These are phyloP conservation scores for Sebastes oblongus DNA, from an alignment of 2,797 vertebrate genomes.

Conservation along the genomic window DNA sequence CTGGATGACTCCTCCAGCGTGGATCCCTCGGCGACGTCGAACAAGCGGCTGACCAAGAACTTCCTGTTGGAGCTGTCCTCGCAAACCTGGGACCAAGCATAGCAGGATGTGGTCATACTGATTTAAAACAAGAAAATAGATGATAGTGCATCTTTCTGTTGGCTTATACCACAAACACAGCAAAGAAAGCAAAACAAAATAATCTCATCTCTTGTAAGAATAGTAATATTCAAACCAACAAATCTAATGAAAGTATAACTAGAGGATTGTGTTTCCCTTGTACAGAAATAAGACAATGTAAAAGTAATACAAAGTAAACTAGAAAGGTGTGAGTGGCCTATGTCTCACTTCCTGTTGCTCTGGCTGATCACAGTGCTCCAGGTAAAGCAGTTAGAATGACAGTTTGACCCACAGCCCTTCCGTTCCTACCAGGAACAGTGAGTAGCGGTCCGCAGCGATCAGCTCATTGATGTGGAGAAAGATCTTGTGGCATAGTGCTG, in stretches of 20 bases:
- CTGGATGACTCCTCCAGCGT: constrained; percentile 95
- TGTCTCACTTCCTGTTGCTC: neutral
- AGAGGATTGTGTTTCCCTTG: neutral
- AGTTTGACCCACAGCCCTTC: neutral
- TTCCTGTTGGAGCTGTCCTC: constrained; percentile 97
- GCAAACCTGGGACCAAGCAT: constrained; percentile 71
- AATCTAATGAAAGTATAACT: neutral
- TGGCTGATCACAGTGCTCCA: neutral
- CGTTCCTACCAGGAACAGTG: constrained; percentile 89
- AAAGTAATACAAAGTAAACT: too few species aligned
- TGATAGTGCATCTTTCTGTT: neutral
- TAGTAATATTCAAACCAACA: neutral
- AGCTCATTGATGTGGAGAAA: constrained; percentile 97
- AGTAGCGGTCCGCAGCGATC: constrained; percentile 94
- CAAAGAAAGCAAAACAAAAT: neutral
- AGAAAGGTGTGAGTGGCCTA: too few species aligned
- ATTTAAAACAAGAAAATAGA: neutral
- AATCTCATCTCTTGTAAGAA: neutral
- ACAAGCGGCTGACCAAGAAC: constrained; percentile 94
- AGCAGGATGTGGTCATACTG: neutral
- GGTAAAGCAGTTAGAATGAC: neutral
- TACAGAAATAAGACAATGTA: too few species aligned
- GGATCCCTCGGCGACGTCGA: constrained; percentile 96
- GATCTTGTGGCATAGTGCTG: constrained; percentile 96
- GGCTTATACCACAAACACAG: neutral